A percentile compares a stretch with the other conserved stretches of the same genome.
These are phyloP conservation scores for Myrmophylax atrothorax DNA, from an alignment of 2,113 vertebrate species.

Conservation along the genomic window DNA sequence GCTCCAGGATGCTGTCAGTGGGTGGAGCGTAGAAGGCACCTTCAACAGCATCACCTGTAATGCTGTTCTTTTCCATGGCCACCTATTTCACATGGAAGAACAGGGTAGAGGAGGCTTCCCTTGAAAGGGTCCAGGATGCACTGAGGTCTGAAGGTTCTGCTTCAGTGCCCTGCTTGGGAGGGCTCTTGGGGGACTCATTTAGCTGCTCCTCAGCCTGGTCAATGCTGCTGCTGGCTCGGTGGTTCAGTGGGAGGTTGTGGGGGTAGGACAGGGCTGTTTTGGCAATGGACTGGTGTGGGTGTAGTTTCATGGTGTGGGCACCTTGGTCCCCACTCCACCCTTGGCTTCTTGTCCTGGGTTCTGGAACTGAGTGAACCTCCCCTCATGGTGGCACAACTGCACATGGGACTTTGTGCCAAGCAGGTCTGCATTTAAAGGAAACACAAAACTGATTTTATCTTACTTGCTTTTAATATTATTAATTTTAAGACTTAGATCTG, in stretches of 20 bases:
- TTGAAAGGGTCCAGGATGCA: accelerated
- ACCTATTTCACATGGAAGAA: background rate
- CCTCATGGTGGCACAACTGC: background rate
- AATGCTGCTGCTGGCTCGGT: accelerated
- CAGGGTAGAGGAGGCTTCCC: background rate
- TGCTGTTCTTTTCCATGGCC: background rate
- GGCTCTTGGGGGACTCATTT: accelerated
- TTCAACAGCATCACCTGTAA: accelerated
- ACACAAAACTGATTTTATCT: background rate
- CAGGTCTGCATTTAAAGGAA: background rate
- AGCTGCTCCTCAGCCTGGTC: background rate
- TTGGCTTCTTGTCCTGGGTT: accelerated
- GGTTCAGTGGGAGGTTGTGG: background rate
- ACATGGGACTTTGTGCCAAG: accelerated
- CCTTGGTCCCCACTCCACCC: background rate
- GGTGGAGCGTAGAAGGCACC: background rate
- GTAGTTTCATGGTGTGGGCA: background rate
- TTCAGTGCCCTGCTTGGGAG: background rate
- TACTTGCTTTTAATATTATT: background rate
- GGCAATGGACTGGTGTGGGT: background rate
- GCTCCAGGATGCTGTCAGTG: background rate
- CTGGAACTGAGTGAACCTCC: background rate
- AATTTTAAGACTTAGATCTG: background rate
- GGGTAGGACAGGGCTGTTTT: background rate
- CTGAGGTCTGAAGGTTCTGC: background rate